phyloP scores from a whole-genome alignment of 1,140 invertebrate species.

The Aphelinus certus region DNA sequence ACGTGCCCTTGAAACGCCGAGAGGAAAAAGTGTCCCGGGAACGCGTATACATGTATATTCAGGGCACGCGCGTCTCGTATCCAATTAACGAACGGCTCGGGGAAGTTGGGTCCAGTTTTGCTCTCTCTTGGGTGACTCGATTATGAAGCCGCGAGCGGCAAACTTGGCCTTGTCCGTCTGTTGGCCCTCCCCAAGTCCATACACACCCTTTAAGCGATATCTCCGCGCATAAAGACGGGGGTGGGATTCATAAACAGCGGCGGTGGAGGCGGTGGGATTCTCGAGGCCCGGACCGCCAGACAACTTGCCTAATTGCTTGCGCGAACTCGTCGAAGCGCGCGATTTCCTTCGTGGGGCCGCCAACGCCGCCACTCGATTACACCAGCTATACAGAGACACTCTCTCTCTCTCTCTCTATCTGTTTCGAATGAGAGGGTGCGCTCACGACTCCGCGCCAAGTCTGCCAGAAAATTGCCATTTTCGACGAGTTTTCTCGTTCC shows the following conservation, averaged over 20 bases:
- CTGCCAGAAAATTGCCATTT: constrained; percentile 31
- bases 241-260: constrained; percentile 35
- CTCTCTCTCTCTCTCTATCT: background rate
- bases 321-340: constrained; percentile 39
- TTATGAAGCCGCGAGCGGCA: no score
- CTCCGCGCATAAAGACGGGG: no score
- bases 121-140: no score
- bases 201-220: background rate
- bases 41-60: no score
- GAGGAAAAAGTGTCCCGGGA: no score
- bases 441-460: no score
- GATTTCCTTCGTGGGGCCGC: constrained; percentile 38
- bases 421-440: no score
- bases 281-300: background rate
- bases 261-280: background rate
- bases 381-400: constrained; percentile 1
- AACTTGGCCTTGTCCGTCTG: background rate
- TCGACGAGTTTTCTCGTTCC: constrained; percentile 17
- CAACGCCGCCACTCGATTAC: constrained; percentile 22
- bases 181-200: background rate
- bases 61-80: no score
- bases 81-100: no score
- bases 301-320: constrained; percentile 41
- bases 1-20: no score
- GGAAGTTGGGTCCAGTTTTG: no score